A percentile compares a stretch with the other conserved stretches of the same genome.
Evolutionary conservation across 2,113 vertebrate genomes (phyloP).

Genomic region (Pardalotus punctatus): DNA sequence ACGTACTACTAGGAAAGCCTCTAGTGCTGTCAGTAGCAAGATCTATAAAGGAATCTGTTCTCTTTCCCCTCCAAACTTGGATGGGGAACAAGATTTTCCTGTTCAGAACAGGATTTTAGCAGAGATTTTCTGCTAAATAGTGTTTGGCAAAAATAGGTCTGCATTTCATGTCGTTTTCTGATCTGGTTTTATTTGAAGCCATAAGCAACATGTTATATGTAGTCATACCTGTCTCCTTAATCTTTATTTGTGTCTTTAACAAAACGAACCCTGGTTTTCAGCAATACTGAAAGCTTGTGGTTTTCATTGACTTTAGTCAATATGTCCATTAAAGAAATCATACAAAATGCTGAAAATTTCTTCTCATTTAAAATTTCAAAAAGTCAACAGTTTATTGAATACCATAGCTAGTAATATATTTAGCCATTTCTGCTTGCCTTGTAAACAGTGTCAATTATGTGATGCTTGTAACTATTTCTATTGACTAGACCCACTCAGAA

Average conservation of each 20-base stretch:
- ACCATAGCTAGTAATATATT: background rate
- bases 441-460: background rate
- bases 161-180: background rate
- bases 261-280: background rate
- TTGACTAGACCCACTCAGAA: background rate
- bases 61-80: background rate
- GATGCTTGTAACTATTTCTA: background rate
- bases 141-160: background rate
- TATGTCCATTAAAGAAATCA: background rate
- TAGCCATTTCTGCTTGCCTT: background rate
- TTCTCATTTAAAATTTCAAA: background rate
- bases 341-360: background rate
- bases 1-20: background rate
- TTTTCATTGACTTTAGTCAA: background rate
- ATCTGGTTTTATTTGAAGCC: background rate
- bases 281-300: background rate
- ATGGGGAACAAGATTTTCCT: background rate
- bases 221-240: background rate
- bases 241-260: background rate
- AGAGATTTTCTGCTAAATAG: background rate
- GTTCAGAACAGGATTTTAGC: background rate
- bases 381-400: background rate
- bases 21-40: background rate
- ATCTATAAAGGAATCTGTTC: background rate
- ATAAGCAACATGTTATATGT: background rate